These are phyloP conservation scores for Heliconius melpomene DNA, from an alignment of 1,140 invertebrate genomes.

Conservation along the genomic window DNA sequence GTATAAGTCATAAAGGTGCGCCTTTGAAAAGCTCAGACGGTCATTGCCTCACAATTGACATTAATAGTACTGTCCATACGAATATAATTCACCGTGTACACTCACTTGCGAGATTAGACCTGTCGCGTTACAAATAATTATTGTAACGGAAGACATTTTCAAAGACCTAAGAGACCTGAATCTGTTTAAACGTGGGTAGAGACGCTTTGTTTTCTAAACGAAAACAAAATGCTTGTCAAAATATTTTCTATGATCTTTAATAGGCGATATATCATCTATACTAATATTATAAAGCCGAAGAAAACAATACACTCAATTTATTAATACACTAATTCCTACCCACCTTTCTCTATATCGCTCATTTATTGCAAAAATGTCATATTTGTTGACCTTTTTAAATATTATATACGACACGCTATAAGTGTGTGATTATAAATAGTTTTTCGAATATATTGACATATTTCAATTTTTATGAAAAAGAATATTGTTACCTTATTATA, in stretches of 20 bases:
- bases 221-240: conserved; percentile 20
- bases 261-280: neutral
- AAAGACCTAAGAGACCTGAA: neutral
- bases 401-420: too few relatives aligned
- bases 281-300: neutral
- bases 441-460: too few relatives aligned
- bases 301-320: too few relatives aligned
- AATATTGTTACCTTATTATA: too few relatives aligned
- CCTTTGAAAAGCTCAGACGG: conserved; percentile 8
- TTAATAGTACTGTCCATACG: conserved; percentile 11
- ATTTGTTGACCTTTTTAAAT: too few relatives aligned
- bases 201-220: conserved; percentile 10
- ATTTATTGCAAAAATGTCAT: too few relatives aligned
- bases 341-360: too few relatives aligned
- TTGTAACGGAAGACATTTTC: neutral
- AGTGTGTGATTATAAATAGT: too few relatives aligned
- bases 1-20: neutral
- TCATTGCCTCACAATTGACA: conserved; percentile 5
- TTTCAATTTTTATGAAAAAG: too few relatives aligned
- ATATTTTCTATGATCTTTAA: conserved; percentile 12
- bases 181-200: neutral
- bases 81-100: conserved; percentile 18
- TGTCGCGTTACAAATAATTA: conserved; percentile 7
- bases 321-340: too few relatives aligned
- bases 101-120: neutral